Evolutionary conservation across 2,797 vertebrate genomes (phyloP).

Genomic region (Muraenolepis orangiensis): DNA sequence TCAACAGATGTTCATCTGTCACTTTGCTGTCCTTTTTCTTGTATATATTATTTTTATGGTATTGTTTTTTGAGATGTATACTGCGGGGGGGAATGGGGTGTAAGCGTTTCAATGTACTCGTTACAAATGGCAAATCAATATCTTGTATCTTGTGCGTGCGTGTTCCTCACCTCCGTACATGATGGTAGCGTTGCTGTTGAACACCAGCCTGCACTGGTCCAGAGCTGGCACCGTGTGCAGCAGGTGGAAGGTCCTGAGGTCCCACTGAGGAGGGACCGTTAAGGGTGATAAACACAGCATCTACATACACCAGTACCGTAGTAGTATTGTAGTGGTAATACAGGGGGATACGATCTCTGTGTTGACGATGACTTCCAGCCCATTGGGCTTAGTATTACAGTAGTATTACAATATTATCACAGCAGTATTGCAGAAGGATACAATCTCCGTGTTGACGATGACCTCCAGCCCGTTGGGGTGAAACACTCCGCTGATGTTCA

Average conservation of each 20-base stretch:
- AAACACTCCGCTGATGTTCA: constrained; percentile 91
- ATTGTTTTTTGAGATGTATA: no score
- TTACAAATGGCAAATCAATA: no score
- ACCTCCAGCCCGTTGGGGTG: constrained; percentile 88
- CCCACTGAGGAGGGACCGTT: constrained; percentile 77
- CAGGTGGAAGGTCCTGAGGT: constrained; percentile 93
- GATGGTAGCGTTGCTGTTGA: constrained; percentile 93
- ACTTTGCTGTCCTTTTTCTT: no score
- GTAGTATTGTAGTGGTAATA: neutral
- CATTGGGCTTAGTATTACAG: neutral
- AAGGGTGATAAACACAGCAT: neutral
- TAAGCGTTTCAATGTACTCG: no score
- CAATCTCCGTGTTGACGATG: constrained; percentile 89
- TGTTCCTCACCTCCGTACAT: constrained; percentile 89
- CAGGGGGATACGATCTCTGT: no score
- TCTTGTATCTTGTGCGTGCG: neutral
- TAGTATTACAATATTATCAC: neutral
- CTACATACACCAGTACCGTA: neutral
- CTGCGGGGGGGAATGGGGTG: no score
- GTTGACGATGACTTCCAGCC: neutral
- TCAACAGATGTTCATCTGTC: no score
- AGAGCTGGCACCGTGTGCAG: constrained; percentile 90
- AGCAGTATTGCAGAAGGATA: constrained; percentile 72
- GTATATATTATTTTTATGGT: no score
- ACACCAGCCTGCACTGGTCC: constrained; percentile 95